Base-by-base conservation (phyloP, 2,888 invertebrate species). In the Drosophila imparisetae region DNA sequence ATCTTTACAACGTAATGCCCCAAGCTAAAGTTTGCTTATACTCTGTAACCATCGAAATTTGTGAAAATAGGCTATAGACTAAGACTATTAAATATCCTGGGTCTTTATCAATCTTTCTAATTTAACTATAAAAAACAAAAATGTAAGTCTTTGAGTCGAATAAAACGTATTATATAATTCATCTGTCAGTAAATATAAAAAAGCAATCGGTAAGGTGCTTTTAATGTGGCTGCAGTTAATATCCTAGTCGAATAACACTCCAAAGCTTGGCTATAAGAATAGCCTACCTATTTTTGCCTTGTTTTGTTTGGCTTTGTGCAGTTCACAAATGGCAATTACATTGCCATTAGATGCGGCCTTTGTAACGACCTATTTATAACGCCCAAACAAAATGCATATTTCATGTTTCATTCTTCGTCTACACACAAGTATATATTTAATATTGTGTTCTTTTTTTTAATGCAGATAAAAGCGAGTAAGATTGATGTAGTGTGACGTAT, bases 291-390 rank as follows among this genome's bases (percentile, higher is more conserved):
- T 1, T 18, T 11, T 6, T 5, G 21, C 40, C n/a, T 59, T 24
- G 30, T 57, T 65, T 29, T 32, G 29, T 13, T 42, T 55, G 52
- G 53, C 52, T 60, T 66, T 72, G 36, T 59, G 67, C 75, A 76
- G 68, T 76, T 77, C 67, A 78, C 83, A 87, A 84, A 84, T 80
- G 85, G 72, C 82, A 89, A 89, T 88, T 86, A 84, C 78, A 77
- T 75, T 81, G 75, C 84, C 86, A 87, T 89, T 82, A 89, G 67
- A 70, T 68, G 64, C 61, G 80, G 71, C 54, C 54, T 58, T 50
- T 60, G 42, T 48, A 60, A 74, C 67, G 61, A 60, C 72, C 64
- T 45, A 63, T 74, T 59, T 72, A 64, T 66, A 74, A 69, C 52
- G 34, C 42, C 48, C 72, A 78, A 64, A 62, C 63, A 64, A 64